Conservation (phyloP, 2,797 vertebrate genomes). For the Tenualosa ilisha region DNA sequence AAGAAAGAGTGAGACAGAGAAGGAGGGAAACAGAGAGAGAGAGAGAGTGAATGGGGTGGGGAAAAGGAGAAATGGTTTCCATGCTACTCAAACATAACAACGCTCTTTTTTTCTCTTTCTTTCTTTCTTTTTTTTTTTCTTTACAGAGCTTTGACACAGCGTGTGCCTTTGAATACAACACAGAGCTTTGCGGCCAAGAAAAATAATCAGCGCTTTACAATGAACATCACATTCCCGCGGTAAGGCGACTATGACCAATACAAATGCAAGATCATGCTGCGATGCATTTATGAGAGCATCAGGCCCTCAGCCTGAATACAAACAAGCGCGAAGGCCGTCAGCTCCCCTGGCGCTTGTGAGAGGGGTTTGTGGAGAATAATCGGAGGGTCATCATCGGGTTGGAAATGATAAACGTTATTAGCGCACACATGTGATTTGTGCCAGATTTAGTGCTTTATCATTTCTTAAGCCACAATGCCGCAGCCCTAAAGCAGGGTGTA, state of each 20-base stretch:
- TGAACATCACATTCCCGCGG: neutral
- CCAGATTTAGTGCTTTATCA: neutral
- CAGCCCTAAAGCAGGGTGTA: neutral
- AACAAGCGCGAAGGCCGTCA: neutral
- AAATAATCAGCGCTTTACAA: constrained; percentile 7
- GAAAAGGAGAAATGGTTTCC: neutral
- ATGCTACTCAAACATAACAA: neutral
- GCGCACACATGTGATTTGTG: neutral
- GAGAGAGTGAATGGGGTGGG: neutral
- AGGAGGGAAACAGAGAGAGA: neutral
- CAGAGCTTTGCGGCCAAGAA: neutral
- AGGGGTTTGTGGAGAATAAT: neutral
- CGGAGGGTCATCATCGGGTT: neutral
- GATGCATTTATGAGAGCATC: neutral
- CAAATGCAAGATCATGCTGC: constrained; percentile 21
- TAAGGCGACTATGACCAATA: constrained; percentile 16
- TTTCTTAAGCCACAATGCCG: neutral
- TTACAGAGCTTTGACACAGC: neutral
- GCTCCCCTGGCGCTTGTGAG: neutral
- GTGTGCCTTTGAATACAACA: constrained; percentile 15
- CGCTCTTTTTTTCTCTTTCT: neutral
- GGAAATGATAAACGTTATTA: constrained; percentile 20
- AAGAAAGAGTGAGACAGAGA: neutral
- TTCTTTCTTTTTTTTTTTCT: neutral
- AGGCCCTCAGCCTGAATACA: neutral